Evolutionary conservation across 2,113 vertebrate species (phyloP).

Genomic region (Pseudopodoces humilis): DNA sequence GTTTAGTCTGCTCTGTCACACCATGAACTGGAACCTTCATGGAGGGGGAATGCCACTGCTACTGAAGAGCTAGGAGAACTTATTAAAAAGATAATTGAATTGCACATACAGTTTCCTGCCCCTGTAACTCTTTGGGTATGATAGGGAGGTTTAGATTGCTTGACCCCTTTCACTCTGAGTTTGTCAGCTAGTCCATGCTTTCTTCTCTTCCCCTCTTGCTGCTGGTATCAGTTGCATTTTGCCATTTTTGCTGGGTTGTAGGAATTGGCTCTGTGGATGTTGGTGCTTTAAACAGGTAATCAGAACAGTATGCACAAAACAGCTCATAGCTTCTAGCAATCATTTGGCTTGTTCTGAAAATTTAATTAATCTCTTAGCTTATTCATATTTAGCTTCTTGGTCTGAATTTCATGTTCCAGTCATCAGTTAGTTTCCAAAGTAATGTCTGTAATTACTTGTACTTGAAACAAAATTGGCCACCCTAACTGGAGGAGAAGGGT

Average conservation of each 20-base stretch:
- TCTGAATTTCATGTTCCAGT: conserved; percentile 19
- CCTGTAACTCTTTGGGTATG: background rate
- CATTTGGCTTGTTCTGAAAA: background rate
- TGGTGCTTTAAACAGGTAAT: conserved; percentile 25
- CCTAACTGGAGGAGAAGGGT: background rate
- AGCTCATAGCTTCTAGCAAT: conserved; percentile 22
- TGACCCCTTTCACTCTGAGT: background rate
- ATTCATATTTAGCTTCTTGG: conserved; percentile 46
- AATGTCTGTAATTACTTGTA: conserved; percentile 2
- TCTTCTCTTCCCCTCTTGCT: background rate
- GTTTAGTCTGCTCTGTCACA: background rate
- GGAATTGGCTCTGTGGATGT: background rate
- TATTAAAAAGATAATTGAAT: background rate
- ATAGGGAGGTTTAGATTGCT: background rate
- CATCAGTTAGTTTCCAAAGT: conserved; percentile 18
- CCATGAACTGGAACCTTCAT: background rate
- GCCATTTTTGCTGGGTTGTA: background rate
- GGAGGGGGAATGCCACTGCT: background rate
- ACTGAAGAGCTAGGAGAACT: background rate
- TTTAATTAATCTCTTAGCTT: conserved; percentile 31
- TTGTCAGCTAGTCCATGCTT: background rate
- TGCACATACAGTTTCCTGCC: background rate
- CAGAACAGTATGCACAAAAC: background rate
- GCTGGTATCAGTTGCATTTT: background rate
- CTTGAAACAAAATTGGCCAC: background rate